Evolutionary conservation across 2,113 vertebrate genomes (phyloP), one percentile per base, ranked within the genome.

Genomic region (Illadopsis cleaveri): DNA sequence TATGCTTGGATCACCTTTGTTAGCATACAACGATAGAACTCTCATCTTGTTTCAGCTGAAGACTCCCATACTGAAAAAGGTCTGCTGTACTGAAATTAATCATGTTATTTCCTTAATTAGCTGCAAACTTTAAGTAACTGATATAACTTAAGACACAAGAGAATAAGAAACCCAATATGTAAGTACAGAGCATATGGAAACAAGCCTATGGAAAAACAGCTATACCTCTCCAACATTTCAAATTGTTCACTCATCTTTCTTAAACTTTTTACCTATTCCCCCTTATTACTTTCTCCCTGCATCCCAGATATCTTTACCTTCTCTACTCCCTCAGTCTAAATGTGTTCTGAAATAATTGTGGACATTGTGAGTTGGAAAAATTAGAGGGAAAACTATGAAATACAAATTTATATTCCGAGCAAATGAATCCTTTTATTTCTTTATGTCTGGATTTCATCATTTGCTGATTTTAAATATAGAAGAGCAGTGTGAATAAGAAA

Each of bases 381-480:
- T 54, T 33, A 79, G 31, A 76, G 33, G 35, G n/a, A 75, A 45
- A 62, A 85, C 10, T 53, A 60, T 93, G 33, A 87, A 96, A 71
- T 48, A 53, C 13, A 81, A 72, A 89, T 60, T 77, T 77, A 62
- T 70, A 56, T 28, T 51, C 24, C 37, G 48, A 66, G 27, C 22
- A 27, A 89, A 57, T 57, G 11, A 77, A 91, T 91, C 7, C 3
- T 76, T 87, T 22, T 58, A 58, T 69, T 87, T 79, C 24, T 88
- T 93, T 58, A 66, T 83, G 82, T 64, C 75, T 96, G 82, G 75
- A 54, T 88, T 91, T 94, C 85, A 69, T 88, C 2, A 91, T 90
- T 70, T 88, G 24, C 8, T 90, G 33, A 47, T 81, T 93, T 86
- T 37, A 68, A 83, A 75, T 73, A 54, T 24, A 69, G 86, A 81